Evolutionary conservation across 2,113 vertebrate species (phyloP), one percentile per base, ranked within the genome.

Genomic region (Mohoua ochrocephala): DNA sequence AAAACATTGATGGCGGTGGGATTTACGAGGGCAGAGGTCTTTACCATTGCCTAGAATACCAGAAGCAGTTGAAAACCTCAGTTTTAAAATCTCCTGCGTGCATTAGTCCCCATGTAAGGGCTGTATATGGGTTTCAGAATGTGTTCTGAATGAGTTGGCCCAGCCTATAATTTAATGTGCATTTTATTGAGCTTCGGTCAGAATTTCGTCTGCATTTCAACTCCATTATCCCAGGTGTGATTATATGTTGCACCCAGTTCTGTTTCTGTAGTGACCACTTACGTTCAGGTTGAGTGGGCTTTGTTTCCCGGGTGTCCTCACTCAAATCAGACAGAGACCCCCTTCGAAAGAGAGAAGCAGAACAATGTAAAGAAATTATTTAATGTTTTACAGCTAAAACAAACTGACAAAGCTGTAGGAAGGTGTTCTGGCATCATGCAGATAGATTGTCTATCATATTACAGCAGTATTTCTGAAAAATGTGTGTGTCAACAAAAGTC

Each of bases 1-100:
- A 88, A 96, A 97, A 92, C 73, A 54, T 85, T 10, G 19, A 87
- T 91, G 85, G 37, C 71, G 95, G 84, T 65, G 79, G 69, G 42
- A 95, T 96, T 96, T 92, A 19, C 52, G 94, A 89, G 91, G 80
- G 68, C 90, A 87, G 52, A 87, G 44, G 74, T 92, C 91, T 84
- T 76, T 85, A 42, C 28, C n/a, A 53, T 65, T 95, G 35, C 33
- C 47, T 61, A 16, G 64, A 85, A 93, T 84, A 90, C 31, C 37
- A 91, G 57, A 69, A 59, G 60, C 31, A 70, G 53, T 81, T 84
- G 75, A 79, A 95, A 97, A 73, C 18, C 56, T 44, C 9, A 57
- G 33, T 85, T 75, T 45, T 42, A 60, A 73, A 24, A 54, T 83
- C 63, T 68, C 15, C 21, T 92, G 9, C 15, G 7, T 56, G 11